phyloP scores from a whole-genome alignment of 2,797 vertebrate genomes.

The Rhodeus uyekii region DNA sequence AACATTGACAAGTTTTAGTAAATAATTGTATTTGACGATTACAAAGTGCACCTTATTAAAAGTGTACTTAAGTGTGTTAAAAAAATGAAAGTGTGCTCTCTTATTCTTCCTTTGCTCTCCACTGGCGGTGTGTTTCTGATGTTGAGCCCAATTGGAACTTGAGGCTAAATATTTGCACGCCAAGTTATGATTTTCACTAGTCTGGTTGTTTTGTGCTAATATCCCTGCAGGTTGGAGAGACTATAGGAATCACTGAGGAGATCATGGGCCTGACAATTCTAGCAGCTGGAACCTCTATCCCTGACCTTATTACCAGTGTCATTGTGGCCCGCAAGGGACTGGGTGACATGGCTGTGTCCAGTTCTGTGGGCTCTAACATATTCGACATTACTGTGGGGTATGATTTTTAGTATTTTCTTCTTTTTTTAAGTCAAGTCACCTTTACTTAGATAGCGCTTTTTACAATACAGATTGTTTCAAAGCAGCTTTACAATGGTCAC shows the following conservation, averaged over 20 bases:
- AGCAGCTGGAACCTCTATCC: constrained; percentile 93
- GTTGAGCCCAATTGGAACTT: not conserved
- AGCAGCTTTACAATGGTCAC: too few species aligned
- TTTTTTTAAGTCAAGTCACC: too few species aligned
- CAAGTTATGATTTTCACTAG: not conserved
- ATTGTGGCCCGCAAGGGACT: constrained; percentile 92
- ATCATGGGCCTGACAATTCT: constrained; percentile 95
- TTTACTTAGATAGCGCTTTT: too few species aligned
- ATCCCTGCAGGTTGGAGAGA: constrained; percentile 83
- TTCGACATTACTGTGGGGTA: constrained; percentile 93
- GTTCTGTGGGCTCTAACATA: constrained; percentile 94
- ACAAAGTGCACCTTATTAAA: not conserved
- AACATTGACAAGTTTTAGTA: not conserved
- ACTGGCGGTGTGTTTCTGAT: not conserved
- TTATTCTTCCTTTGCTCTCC: not conserved
- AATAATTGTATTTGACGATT: not conserved
- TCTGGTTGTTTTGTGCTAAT: not conserved
- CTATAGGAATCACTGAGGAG: constrained; percentile 92
- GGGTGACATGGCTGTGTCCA: constrained; percentile 96
- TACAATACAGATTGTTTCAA: too few species aligned
- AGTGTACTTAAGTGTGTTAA: not conserved
- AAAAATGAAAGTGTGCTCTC: not conserved
- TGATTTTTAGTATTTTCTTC: constrained; percentile 54
- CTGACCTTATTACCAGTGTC: constrained; percentile 94
- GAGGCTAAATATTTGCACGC: not conserved